These are phyloP conservation scores for Paragorgia papillata DNA, from an alignment of 92 coral and sea anemone genomes.

Conservation along the genomic window DNA sequence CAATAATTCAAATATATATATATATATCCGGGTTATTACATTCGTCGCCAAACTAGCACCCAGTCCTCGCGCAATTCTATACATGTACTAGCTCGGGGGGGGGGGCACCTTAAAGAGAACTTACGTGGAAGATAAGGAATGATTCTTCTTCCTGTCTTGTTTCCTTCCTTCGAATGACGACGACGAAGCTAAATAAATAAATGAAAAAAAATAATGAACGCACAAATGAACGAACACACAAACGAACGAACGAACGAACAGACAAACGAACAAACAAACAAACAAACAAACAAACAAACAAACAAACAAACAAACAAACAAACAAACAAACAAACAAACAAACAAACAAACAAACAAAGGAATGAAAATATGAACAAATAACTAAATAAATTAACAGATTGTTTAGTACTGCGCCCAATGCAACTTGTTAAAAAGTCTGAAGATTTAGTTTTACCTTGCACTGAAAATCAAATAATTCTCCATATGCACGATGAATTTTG, in stretches of 20 bases:
- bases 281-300: too few relatives aligned
- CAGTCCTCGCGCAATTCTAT: too few relatives aligned
- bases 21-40: too few relatives aligned
- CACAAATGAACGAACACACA: too few relatives aligned
- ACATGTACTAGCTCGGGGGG: too few relatives aligned
- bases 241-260: neutral
- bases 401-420: too few relatives aligned
- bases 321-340: neutral
- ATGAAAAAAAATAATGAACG: neutral
- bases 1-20: too few relatives aligned
- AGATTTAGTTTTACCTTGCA: too few relatives aligned
- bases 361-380: neutral
- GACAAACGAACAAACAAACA: neutral
- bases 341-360: neutral
- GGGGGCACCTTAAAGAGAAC: too few relatives aligned
- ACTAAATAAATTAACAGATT: too few relatives aligned
- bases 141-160: constrained; percentile 27
- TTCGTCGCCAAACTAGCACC: too few relatives aligned
- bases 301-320: neutral
- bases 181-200: constrained; percentile 29
- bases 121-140: constrained; percentile 41
- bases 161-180: constrained; percentile 18
- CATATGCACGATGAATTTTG: constrained; percentile 68
- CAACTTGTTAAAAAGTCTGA: too few relatives aligned
- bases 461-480: constrained; percentile 84